A percentile compares a stretch with the other conserved stretches of the same genome.
Conservation (phyloP, 2,888 invertebrate genomes). For the Noctuana brunneofusca region DNA sequence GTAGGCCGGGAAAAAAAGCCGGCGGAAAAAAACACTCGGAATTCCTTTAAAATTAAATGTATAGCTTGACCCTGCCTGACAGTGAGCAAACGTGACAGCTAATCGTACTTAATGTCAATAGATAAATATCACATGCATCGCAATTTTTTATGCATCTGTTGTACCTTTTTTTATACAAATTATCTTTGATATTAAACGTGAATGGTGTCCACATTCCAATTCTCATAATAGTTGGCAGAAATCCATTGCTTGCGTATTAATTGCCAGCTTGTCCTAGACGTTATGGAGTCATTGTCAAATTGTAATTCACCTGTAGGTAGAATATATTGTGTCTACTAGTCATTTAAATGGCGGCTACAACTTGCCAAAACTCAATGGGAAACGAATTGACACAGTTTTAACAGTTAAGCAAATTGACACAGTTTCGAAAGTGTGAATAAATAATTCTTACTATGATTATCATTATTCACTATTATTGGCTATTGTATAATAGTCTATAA, state of each 20-base stretch:
- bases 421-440: neutral
- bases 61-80: no score
- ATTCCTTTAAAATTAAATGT: no score
- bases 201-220: neutral
- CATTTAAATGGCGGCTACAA: neutral
- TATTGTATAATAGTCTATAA: neutral
- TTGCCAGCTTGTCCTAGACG: constrained; percentile 13
- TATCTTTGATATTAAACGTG: no score
- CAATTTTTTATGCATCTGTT: no score
- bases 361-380: neutral
- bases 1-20: no score
- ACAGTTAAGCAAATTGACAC: neutral
- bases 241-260: neutral
- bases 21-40: no score
- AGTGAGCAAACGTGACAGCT: no score
- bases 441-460: neutral
- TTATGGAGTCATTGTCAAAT: constrained; percentile 3
- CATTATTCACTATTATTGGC: neutral
- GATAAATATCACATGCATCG: no score
- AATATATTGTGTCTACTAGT: constrained; percentile 3
- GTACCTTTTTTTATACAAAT: no score
- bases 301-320: neutral
- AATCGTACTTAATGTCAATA: no score
- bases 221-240: neutral
- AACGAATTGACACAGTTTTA: neutral